Base-by-base conservation (phyloP, 2,113 vertebrate species). In the Nannobrachium achirus region DNA sequence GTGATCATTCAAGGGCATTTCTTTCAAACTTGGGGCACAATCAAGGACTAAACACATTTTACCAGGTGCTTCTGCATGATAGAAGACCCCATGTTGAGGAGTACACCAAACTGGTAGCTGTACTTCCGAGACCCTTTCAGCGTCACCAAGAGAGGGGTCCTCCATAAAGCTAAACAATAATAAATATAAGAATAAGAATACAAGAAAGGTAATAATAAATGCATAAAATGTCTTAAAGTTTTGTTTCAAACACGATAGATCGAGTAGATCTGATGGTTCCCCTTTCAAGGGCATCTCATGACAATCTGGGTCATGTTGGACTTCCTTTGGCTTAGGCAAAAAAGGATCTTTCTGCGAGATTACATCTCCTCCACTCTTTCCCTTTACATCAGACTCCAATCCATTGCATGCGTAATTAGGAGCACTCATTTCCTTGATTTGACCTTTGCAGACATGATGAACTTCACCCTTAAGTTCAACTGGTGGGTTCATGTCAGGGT, bases 61-160 rank as follows among this genome's bases (percentile, higher is more conserved):
- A 7, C 11, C 20, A 33, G 55, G 2, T 11, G 3, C 5, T 25
- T 20, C 2, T 33, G 10, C 6, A 11, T 56, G 19, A 33, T 25
- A n/a, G n/a, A n/a, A 14, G 5, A 56, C 11, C 9, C 13, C 25
- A 14, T 56, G 49, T 2, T 56, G 8, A 10, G 51, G n/a, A n/a
- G n/a, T n/a, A n/a, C n/a, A n/a, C n/a, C n/a, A n/a, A n/a, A n/a
- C n/a, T n/a, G n/a, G n/a, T n/a, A n/a, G n/a, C n/a, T n/a, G n/a
- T n/a, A n/a, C n/a, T n/a, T n/a, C n/a, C n/a, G n/a, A n/a, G n/a
- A 68, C 64, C 41, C 19, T 75, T 18, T 75, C 65, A 52, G 51
- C 42, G 42, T 75, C 65, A 18, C 33, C 13, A 33, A 3, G 5
- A 16, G 59, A 6, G 5, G 42, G 68, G 5, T 75, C 51, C 9